Conservation (phyloP, 1,140 invertebrate genomes). For the Arion vulgaris region DNA sequence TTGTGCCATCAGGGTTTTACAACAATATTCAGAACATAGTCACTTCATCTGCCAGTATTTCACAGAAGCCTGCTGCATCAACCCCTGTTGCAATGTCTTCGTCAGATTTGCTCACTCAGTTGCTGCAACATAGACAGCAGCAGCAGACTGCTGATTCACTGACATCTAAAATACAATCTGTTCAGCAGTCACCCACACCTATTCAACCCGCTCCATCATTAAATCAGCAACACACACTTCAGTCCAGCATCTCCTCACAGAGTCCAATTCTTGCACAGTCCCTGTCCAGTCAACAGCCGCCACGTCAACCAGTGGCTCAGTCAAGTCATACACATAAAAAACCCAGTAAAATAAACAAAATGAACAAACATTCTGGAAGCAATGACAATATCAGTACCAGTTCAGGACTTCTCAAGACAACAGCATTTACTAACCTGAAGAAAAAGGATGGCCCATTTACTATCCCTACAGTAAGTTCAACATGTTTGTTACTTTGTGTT, state of each 20-base stretch:
- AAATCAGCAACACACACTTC: conserved; percentile 23
- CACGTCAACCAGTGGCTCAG: background rate
- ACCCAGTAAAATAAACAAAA: conserved; percentile 1
- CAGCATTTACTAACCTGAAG: conserved; percentile 18
- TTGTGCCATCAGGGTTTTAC: conserved; percentile 8
- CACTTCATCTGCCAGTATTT: background rate
- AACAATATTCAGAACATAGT: conserved; percentile 12
- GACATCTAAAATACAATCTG: background rate
- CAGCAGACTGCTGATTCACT: background rate
- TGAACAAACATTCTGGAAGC: background rate
- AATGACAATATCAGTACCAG: conserved; percentile 21
- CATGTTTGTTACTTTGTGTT: background rate
- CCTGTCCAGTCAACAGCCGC: conserved; percentile 4
- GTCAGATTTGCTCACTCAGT: background rate
- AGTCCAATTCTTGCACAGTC: conserved; percentile 14
- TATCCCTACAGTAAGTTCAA: conserved; percentile 22
- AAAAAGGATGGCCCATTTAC: conserved; percentile 29
- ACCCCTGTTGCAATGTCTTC: background rate
- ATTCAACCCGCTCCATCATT: background rate
- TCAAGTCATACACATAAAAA: conserved; percentile 8
- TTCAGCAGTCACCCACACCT: conserved; percentile 4
- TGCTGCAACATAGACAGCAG: conserved; percentile 14
- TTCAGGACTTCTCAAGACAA: background rate
- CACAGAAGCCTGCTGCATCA: background rate
- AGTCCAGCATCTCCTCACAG: background rate